Percentiles rank a stretch among this genome's conserved stretches.
These are phyloP conservation scores for Brenthis ino DNA, from an alignment of 2,888 invertebrate genomes.

Conservation along the genomic window DNA sequence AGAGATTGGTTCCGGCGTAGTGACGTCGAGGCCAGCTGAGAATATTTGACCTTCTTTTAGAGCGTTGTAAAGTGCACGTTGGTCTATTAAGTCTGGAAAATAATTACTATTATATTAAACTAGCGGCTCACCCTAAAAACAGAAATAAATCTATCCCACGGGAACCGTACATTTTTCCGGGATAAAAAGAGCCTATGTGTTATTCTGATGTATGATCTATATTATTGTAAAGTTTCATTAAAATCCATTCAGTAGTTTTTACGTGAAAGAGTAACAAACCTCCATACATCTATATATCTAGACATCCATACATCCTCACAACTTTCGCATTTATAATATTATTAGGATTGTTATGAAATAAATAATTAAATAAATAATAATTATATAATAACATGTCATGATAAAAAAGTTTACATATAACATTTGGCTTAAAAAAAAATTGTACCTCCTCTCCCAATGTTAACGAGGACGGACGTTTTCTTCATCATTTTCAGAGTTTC, in stretches of 20 bases:
- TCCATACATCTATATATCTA: too few relatives aligned
- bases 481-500: slow-evolving; percentile 89
- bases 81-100: slow-evolving; percentile 84
- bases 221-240: too few relatives aligned
- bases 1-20: slow-evolving; percentile 93
- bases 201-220: too few relatives aligned
- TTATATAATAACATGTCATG: too few relatives aligned
- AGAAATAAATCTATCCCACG: too few relatives aligned
- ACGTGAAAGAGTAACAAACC: too few relatives aligned
- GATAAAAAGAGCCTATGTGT: too few relatives aligned
- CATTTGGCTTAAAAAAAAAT: background rate
- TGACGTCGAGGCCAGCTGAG: slow-evolving; percentile 95
- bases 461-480: slow-evolving; percentile 87
- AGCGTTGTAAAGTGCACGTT: slow-evolving; percentile 89
- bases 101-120: background rate
- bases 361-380: too few relatives aligned
- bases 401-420: background rate
- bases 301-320: too few relatives aligned
- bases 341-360: background rate
- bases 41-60: slow-evolving; percentile 88
- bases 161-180: too few relatives aligned
- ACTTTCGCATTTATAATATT: too few relatives aligned
- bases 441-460: slow-evolving; percentile 87
- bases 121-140: too few relatives aligned
- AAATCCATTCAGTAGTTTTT: background rate